Conservation (phyloP, 2,888 invertebrate species). For the Mayetiola destructor region DNA sequence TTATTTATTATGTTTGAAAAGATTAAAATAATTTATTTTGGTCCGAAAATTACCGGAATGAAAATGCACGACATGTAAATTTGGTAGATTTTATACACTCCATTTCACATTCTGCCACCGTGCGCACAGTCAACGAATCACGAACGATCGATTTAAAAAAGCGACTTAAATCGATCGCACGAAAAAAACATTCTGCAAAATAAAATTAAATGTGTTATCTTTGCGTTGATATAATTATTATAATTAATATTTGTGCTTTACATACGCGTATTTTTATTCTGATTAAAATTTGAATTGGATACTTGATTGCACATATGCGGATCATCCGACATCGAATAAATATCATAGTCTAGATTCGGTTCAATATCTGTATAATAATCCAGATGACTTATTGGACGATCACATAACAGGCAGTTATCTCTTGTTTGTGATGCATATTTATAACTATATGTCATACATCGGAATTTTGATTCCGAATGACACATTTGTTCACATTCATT, state of each 20-base stretch:
- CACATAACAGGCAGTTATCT: slow-evolving; percentile 66
- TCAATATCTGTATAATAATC: slow-evolving; percentile 59
- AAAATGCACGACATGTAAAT: slow-evolving; percentile 68
- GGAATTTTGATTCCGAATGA: slow-evolving; percentile 52
- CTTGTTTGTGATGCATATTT: slow-evolving; percentile 24
- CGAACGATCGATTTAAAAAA: slow-evolving; percentile 48
- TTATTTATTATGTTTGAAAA: background rate
- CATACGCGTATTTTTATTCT: slow-evolving; percentile 26
- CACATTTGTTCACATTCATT: slow-evolving; percentile 66
- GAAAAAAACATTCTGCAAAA: slow-evolving; percentile 64
- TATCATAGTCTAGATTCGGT: slow-evolving; percentile 61
- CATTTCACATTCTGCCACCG: slow-evolving; percentile 64
- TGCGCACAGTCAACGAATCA: slow-evolving; percentile 51
- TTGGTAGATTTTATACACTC: slow-evolving; percentile 57
- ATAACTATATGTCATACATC: slow-evolving; percentile 63
- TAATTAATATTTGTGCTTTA: background rate
- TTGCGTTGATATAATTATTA: background rate
- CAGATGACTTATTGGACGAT: slow-evolving; percentile 50
- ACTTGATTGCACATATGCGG: slow-evolving; percentile 36
- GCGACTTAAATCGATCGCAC: slow-evolving; percentile 58
- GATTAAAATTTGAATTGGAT: slow-evolving; percentile 26
- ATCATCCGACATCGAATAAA: slow-evolving; percentile 58
- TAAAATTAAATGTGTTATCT: background rate
- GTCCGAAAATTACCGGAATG: slow-evolving; percentile 43
- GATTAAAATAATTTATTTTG: background rate